Conservation (phyloP, 2,888 invertebrate genomes). For the Drosophila kanekoi region DNA sequence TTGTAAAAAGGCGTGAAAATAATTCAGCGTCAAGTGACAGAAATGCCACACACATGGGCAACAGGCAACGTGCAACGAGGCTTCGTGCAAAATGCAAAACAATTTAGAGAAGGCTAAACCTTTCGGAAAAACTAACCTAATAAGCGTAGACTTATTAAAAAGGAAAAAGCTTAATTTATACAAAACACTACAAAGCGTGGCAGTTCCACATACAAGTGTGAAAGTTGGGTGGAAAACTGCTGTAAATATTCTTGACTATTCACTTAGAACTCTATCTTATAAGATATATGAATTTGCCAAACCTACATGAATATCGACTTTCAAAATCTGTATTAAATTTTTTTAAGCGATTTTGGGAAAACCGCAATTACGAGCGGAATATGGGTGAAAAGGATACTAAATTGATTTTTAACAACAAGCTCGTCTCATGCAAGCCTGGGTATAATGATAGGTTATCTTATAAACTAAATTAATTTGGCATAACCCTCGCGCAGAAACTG, state of each 20-base stretch:
- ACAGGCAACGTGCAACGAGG: constrained; percentile 9
- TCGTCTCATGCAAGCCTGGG: too few species aligned
- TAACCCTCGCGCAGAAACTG: not conserved
- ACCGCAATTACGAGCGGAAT: too few species aligned
- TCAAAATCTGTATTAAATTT: too few species aligned
- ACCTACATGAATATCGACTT: too few species aligned
- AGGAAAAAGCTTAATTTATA: constrained; percentile 7
- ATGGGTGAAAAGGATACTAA: too few species aligned
- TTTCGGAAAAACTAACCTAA: constrained; percentile 7
- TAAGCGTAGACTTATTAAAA: not conserved
- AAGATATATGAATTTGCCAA: too few species aligned
- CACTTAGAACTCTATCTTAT: too few species aligned
- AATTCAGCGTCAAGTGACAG: constrained; percentile 81
- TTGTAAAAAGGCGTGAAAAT: constrained; percentile 81
- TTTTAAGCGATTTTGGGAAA: too few species aligned
- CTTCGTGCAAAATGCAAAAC: constrained; percentile 5
- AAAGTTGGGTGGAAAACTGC: constrained; percentile 7
- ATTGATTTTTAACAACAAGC: too few species aligned
- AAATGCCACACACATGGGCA: constrained; percentile 73
- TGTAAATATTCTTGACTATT: not conserved
- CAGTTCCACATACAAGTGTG: constrained; percentile 2
- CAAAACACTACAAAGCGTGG: too few species aligned
- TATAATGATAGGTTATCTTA: too few species aligned
- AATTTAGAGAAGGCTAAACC: constrained; percentile 37
- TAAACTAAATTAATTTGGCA: too few species aligned